Percentiles rank a stretch among this genome's conserved stretches.
phyloP scores from a whole-genome alignment of 1,140 invertebrate species.

The Cotesia vestalis region DNA sequence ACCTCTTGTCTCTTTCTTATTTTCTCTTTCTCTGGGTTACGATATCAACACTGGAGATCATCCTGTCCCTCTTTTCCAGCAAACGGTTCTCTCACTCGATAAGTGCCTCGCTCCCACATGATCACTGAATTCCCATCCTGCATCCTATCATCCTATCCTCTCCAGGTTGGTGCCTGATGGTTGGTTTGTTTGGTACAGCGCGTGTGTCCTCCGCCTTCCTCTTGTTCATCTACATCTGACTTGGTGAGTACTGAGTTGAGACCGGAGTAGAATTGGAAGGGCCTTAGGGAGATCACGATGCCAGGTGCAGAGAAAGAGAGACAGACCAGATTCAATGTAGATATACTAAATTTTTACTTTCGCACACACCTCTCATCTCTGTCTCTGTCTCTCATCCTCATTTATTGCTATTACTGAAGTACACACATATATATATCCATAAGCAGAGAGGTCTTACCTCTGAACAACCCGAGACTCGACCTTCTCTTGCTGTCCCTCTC shows the following conservation, averaged over 20 bases:
- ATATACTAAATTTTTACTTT: conserved; percentile 34
- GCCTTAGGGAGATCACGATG: conserved; percentile 57
- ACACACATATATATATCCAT: conserved; percentile 34
- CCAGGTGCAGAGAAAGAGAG: conserved; percentile 54
- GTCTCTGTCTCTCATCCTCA: conserved; percentile 10
- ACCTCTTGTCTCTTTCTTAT: neutral
- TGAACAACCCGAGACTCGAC: no score
- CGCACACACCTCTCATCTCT: conserved; percentile 28
- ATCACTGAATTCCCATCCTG: conserved; percentile 9
- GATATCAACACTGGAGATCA: conserved; percentile 30
- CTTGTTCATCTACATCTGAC: neutral
- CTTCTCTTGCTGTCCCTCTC: conserved; percentile 37
- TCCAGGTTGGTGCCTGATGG: neutral
- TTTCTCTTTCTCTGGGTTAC: neutral
- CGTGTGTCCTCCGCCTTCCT: conserved; percentile 23
- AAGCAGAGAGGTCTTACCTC: neutral
- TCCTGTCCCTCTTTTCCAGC: conserved; percentile 23
- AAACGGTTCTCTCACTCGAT: neutral
- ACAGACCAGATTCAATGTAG: conserved; percentile 38
- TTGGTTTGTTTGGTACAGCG: conserved; percentile 14
- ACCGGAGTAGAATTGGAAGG: conserved; percentile 29
- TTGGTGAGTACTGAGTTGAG: neutral
- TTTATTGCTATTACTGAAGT: conserved; percentile 28
- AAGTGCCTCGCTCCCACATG: neutral
- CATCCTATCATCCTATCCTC: neutral